Evolutionary conservation across 2,888 invertebrate genomes (phyloP).

Genomic region (Drosophila prolongata): DNA sequence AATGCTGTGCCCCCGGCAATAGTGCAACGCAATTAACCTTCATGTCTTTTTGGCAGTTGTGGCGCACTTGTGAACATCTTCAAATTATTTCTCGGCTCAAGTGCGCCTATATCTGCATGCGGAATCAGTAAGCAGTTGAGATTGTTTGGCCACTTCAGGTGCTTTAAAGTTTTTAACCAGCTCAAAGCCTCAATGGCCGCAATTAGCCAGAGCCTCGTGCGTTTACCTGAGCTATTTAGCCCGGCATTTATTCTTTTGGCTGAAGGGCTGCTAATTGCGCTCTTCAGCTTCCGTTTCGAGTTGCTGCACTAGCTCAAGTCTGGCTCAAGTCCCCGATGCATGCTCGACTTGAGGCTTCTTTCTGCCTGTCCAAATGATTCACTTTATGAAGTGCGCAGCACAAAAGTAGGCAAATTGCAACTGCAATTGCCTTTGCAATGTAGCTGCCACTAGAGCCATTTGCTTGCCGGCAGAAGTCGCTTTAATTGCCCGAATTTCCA

Average conservation of each 20-base stretch:
- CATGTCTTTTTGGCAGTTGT: conserved; percentile 76
- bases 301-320: conserved; percentile 30
- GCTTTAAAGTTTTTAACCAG: conserved; percentile 49
- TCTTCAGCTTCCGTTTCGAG: conserved; percentile 47
- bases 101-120: conserved; percentile 31
- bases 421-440: conserved; percentile 6
- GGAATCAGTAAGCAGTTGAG: conserved; percentile 32
- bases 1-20: conserved; percentile 39
- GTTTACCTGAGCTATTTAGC: conserved; percentile 58
- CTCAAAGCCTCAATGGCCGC: conserved; percentile 67
- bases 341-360: conserved; percentile 23
- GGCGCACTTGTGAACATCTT: conserved; percentile 65
- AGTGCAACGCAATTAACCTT: conserved; percentile 74
- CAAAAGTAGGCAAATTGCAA: conserved; percentile 13
- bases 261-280: conserved; percentile 69
- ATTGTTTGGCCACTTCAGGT: conserved; percentile 51
- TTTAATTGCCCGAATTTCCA: conserved; percentile 35
- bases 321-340: conserved; percentile 8
- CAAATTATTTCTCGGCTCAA: conserved; percentile 38
- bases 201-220: conserved; percentile 66
- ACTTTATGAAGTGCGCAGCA: conserved; percentile 12
- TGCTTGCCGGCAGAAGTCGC: conserved; percentile 9
- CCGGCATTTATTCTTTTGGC: conserved; percentile 33
- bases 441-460: conserved; percentile 12
- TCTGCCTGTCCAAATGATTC: conserved; percentile 34